These are phyloP conservation scores for Promerops cafer DNA, from an alignment of 2,113 vertebrate genomes.

Conservation along the genomic window DNA sequence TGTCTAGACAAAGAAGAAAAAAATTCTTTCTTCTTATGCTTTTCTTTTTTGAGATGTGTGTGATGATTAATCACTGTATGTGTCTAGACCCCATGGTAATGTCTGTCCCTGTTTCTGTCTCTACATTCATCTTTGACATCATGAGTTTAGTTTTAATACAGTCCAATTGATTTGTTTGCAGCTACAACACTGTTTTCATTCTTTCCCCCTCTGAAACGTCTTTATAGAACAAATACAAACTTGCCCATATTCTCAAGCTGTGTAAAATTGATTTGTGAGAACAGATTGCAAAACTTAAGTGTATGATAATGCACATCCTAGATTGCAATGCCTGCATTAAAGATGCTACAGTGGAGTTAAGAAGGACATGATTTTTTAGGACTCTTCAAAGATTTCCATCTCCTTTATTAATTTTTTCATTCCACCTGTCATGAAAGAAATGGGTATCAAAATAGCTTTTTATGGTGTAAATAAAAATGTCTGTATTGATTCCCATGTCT, in stretches of 20 bases:
- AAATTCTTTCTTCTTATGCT: neutral
- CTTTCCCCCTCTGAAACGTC: neutral
- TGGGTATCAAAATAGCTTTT: neutral
- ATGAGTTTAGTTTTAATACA: conserved; percentile 51
- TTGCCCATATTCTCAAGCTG: conserved; percentile 9
- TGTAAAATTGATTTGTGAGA: conserved; percentile 51
- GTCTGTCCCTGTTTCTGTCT: conserved; percentile 40
- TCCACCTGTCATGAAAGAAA: neutral
- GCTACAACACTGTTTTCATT: conserved; percentile 30
- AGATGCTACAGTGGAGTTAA: neutral
- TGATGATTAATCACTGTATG: conserved; percentile 55
- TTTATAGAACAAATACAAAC: conserved; percentile 42
- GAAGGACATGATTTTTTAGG: neutral
- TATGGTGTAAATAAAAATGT: neutral
- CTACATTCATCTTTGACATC: conserved; percentile 59
- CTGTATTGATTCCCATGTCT: neutral
- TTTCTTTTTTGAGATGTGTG: neutral
- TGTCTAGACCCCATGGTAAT: conserved; percentile 61
- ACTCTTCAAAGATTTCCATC: neutral
- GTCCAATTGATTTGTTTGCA: conserved; percentile 47
- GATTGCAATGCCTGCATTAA: neutral
- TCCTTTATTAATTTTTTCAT: neutral
- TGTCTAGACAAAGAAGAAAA: conserved; percentile 16
- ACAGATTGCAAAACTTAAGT: conserved; percentile 35
- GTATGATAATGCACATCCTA: neutral